Conservation (phyloP, 2,797 vertebrate genomes). For the Eulemur mongoz region DNA sequence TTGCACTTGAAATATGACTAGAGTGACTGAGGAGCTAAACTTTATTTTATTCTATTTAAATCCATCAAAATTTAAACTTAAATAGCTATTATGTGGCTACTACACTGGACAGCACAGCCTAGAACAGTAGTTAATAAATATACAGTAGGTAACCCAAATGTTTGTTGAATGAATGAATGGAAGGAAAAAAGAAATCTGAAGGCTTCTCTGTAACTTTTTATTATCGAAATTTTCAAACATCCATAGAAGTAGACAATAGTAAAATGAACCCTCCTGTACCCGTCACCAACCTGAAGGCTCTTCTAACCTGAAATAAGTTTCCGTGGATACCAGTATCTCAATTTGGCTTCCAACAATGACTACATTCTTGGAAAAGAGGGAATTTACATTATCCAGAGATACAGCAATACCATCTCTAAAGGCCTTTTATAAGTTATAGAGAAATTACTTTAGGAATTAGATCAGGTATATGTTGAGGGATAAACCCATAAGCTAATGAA, state of each 20-base stretch:
- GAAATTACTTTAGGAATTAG: slow-evolving; percentile 30
- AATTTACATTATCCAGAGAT: slow-evolving; percentile 27
- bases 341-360: slow-evolving; percentile 18
- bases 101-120: neutral
- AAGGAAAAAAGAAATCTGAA: slow-evolving; percentile 37
- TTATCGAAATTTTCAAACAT: slow-evolving; percentile 5
- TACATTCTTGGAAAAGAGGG: slow-evolving; percentile 2
- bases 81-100: neutral
- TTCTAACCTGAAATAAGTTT: slow-evolving; percentile 42
- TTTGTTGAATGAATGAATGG: neutral
- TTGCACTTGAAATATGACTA: neutral
- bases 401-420: slow-evolving; percentile 1
- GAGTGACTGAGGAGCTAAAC: neutral
- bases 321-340: neutral
- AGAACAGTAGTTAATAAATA: slow-evolving; percentile 47
- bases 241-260: neutral
- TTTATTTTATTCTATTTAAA: slow-evolving; percentile 36
- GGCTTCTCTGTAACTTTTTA: slow-evolving; percentile 1
- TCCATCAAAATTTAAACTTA: slow-evolving; percentile 13
- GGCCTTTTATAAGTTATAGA: neutral
- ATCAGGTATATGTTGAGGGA: neutral
- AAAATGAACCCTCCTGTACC: slow-evolving; percentile 14
- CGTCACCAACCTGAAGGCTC: neutral
- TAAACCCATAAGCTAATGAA: neutral
- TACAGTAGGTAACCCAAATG: neutral